phyloP scores from a whole-genome alignment of 2,888 invertebrate genomes.

The Polylopha cassiicola region DNA sequence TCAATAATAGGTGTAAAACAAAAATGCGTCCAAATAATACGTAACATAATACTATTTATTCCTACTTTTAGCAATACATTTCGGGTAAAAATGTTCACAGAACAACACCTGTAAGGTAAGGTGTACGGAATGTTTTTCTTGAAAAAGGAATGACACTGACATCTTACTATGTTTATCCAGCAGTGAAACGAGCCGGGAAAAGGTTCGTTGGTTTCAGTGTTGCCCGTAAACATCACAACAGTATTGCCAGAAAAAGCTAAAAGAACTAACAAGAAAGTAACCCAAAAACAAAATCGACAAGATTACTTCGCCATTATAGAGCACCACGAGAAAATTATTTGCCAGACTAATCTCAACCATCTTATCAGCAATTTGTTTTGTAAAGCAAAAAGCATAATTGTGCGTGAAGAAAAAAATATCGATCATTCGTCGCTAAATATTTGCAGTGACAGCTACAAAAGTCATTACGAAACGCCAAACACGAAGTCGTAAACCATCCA shows the following conservation, averaged over 20 bases:
- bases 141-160: constrained; percentile 12
- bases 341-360: too few relatives aligned
- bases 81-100: too few relatives aligned
- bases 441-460: constrained; percentile 54
- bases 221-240: constrained; percentile 46
- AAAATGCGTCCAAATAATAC: too few relatives aligned
- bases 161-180: constrained; percentile 14
- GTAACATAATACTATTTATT: too few relatives aligned
- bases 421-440: too few relatives aligned
- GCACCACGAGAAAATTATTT: constrained; percentile 2
- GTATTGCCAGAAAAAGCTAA: constrained; percentile 50
- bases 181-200: constrained; percentile 31
- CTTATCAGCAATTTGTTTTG: too few relatives aligned
- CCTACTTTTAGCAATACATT: too few relatives aligned
- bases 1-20: too few relatives aligned
- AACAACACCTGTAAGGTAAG: too few relatives aligned
- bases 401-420: too few relatives aligned
- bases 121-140: constrained; percentile 14
- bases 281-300: constrained; percentile 56
- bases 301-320: constrained; percentile 49
- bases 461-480: constrained; percentile 70
- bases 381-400: too few relatives aligned
- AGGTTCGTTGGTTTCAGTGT: constrained; percentile 35
- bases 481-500: constrained; percentile 69
- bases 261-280: constrained; percentile 41